phyloP scores from a whole-genome alignment of 2,797 vertebrate species.

The Tympanoctomys barrerae region DNA sequence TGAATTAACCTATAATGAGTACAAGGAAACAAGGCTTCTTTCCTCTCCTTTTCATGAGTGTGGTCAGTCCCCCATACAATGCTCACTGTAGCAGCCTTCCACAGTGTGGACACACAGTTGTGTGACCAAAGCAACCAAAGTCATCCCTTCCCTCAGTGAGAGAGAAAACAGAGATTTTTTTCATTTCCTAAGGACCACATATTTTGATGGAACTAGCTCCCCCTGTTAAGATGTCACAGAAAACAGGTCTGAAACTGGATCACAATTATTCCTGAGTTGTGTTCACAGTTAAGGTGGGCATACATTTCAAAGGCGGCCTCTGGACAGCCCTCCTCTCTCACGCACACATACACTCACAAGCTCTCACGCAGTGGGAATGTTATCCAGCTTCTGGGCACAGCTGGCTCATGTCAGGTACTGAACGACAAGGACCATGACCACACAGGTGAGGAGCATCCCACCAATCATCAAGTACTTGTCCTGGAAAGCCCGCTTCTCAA shows the following conservation, averaged over 20 bases:
- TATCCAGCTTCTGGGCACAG: not conserved
- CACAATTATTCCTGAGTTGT: conserved; percentile 60
- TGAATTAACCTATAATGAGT: not conserved
- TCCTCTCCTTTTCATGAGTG: not conserved
- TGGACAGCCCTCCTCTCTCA: not conserved
- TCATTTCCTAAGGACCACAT: not conserved
- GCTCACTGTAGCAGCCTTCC: not conserved
- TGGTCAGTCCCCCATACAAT: not conserved
- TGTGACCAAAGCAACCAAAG: not conserved
- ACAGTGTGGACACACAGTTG: fast-evolving
- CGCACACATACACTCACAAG: not conserved
- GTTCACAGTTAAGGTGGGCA: conserved; percentile 75
- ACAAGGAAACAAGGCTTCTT: not conserved
- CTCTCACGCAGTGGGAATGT: not conserved
- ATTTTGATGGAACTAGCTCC: not conserved
- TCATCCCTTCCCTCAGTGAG: not conserved
- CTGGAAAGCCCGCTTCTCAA: conserved; percentile 96
- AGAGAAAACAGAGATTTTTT: not conserved
- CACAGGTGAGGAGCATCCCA: conserved; percentile 97
- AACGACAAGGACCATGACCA: conserved; percentile 95
- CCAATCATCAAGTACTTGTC: conserved; percentile 99
- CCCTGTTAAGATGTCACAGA: conserved; percentile 44
- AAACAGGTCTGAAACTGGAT: conserved; percentile 60
- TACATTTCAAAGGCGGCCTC: conserved; percentile 25
- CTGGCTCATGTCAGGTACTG: conserved; percentile 95